phyloP scores from a whole-genome alignment of 2,797 vertebrate species.

The Sus cebifrons region DNA sequence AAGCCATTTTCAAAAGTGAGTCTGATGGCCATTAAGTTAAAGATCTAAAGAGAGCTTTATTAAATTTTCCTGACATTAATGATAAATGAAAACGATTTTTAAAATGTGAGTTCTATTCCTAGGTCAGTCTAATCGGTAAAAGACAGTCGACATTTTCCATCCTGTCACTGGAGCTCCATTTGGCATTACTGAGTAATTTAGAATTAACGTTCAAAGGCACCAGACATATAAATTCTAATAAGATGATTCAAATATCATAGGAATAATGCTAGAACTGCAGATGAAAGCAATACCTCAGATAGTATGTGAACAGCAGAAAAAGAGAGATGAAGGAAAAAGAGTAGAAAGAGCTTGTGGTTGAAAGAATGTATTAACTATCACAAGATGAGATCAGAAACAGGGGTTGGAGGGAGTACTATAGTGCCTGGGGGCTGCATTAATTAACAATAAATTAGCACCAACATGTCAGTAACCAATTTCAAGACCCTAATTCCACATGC shows the following conservation, averaged over 20 bases:
- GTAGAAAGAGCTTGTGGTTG: neutral
- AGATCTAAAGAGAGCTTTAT: conserved; percentile 51
- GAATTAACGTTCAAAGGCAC: conserved; percentile 4
- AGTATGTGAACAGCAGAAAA: neutral
- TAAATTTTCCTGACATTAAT: conserved; percentile 55
- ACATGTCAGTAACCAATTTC: neutral
- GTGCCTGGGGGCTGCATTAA: neutral
- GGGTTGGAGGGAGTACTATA: rapidly evolving
- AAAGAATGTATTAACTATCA: neutral
- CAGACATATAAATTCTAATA: conserved; percentile 21
- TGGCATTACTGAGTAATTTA: conserved; percentile 48
- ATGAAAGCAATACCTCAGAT: neutral
- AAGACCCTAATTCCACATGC: neutral
- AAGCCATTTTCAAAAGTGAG: conserved; percentile 10
- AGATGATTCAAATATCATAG: neutral
- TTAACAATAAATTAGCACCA: conserved; percentile 16
- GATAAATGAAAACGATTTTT: conserved; percentile 19
- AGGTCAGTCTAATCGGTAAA: neutral
- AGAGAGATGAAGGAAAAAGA: neutral
- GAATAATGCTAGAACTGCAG: neutral
- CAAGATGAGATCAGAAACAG: neutral
- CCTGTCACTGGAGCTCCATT: neutral
- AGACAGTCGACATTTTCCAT: neutral
- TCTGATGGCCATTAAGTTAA: neutral
- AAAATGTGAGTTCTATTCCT: neutral